Evolutionary conservation across 1,140 invertebrate genomes (phyloP).

Genomic region (Habropoda laboriosa): DNA sequence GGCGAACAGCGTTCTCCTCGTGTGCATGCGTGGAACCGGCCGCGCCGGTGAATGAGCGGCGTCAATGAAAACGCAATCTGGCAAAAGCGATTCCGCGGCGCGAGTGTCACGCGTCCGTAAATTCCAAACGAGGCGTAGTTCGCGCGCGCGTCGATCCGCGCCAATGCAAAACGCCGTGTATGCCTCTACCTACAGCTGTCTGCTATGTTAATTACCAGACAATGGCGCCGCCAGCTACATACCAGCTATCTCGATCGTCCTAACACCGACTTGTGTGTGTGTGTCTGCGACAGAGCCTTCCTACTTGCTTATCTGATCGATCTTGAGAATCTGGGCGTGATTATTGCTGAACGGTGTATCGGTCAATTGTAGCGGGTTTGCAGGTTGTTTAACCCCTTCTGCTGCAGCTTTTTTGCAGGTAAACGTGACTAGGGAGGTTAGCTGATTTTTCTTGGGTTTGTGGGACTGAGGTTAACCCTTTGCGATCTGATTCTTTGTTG

Average conservation of each 20-base stretch:
- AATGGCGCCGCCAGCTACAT: constrained; percentile 49
- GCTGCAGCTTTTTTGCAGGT: no score
- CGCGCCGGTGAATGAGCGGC: constrained; percentile 5
- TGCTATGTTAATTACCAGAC: constrained; percentile 64
- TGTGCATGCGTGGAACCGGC: background rate
- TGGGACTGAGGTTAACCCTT: no score
- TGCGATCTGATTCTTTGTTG: no score
- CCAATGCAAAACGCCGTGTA: constrained; percentile 38
- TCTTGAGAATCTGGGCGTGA: background rate
- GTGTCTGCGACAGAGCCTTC: constrained; percentile 1
- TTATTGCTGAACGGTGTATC: no score
- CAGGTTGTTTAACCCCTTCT: no score
- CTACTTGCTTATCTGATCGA: background rate
- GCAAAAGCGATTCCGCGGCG: constrained; percentile 26
- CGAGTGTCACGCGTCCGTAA: constrained; percentile 30
- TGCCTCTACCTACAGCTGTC: constrained; percentile 48
- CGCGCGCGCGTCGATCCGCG: background rate
- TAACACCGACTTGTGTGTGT: background rate
- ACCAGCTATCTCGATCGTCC: constrained; percentile 17
- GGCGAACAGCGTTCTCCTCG: background rate
- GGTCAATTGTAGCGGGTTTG: no score
- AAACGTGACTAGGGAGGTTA: no score
- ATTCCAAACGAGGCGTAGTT: constrained; percentile 10
- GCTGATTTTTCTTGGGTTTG: no score
- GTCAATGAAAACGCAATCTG: constrained; percentile 35